phyloP scores from a whole-genome alignment of 2,888 invertebrate genomes.

The Acrocyrtus sp. region DNA sequence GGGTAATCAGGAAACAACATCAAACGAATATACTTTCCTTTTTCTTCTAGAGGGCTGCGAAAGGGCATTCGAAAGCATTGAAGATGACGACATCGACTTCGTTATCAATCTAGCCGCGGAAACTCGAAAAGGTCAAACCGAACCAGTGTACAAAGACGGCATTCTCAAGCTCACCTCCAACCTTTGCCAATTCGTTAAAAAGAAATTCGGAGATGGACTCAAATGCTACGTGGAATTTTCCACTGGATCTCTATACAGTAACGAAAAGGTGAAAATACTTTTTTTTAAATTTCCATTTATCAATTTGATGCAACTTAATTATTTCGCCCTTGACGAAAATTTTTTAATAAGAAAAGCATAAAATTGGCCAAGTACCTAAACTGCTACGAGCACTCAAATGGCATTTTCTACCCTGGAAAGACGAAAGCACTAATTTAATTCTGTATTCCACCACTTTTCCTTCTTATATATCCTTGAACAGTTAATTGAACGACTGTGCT shows the following conservation, averaged over 20 bases:
- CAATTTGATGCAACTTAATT: background rate
- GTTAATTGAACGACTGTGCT: no score
- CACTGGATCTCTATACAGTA: constrained; percentile 82
- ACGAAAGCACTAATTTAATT: no score
- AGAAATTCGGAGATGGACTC: constrained; percentile 69
- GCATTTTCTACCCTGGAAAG: no score
- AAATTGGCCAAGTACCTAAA: no score
- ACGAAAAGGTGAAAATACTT: constrained; percentile 79
- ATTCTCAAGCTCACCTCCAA: constrained; percentile 84
- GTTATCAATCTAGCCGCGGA: constrained; percentile 93
- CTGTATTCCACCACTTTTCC: no score
- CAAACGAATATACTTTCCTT: no score
- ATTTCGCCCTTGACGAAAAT: no score
- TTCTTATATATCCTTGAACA: no score
- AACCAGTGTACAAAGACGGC: constrained; percentile 91
- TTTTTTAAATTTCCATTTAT: background rate
- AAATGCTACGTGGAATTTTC: constrained; percentile 85
- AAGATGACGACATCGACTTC: constrained; percentile 75
- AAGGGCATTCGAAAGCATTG: constrained; percentile 76
- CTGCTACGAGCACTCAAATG: no score
- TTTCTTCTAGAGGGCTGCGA: constrained; percentile 90
- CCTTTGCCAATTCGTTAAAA: constrained; percentile 72
- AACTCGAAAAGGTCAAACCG: constrained; percentile 87
- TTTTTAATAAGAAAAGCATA: no score
- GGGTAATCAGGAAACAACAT: background rate